Evolutionary conservation across 2,888 invertebrate species (phyloP).

Genomic region (Priocnemis perturbator): DNA sequence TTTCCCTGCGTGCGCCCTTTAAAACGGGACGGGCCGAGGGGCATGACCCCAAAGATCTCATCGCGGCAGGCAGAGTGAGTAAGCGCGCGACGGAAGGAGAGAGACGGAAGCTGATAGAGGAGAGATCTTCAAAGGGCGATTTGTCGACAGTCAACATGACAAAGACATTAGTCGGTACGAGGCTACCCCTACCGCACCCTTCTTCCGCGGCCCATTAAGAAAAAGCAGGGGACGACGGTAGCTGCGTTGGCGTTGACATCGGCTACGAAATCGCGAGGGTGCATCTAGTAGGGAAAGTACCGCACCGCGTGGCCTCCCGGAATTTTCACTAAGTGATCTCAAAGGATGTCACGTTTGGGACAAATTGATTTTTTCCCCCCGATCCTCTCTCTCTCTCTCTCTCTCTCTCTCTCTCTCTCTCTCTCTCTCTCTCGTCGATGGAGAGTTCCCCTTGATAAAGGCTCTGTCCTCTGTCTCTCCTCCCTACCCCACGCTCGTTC

Average conservation of each 20-base stretch:
- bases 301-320: conserved; percentile 50
- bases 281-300: conserved; percentile 6
- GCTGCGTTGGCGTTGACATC: not conserved
- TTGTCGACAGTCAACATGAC: conserved; percentile 74
- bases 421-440: too few species aligned
- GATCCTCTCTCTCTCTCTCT: not conserved
- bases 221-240: conserved; percentile 22
- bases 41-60: not conserved
- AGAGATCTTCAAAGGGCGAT: conserved; percentile 63
- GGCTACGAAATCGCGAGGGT: not conserved
- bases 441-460: not conserved
- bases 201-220: conserved; percentile 59
- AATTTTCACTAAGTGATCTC: conserved; percentile 68
- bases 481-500: conserved; percentile 10
- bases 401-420: too few species aligned
- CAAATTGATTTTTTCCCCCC: conserved; percentile 67
- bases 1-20: too few species aligned
- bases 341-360: conserved; percentile 66
- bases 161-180: conserved; percentile 69
- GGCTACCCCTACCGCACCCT: conserved; percentile 33
- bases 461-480: not conserved
- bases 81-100: not conserved
- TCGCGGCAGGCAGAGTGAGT: not conserved
- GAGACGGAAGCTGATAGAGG: not conserved
- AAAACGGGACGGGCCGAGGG: not conserved